phyloP scores from a whole-genome alignment of 2,113 vertebrate genomes.

The Penelope pileata region DNA sequence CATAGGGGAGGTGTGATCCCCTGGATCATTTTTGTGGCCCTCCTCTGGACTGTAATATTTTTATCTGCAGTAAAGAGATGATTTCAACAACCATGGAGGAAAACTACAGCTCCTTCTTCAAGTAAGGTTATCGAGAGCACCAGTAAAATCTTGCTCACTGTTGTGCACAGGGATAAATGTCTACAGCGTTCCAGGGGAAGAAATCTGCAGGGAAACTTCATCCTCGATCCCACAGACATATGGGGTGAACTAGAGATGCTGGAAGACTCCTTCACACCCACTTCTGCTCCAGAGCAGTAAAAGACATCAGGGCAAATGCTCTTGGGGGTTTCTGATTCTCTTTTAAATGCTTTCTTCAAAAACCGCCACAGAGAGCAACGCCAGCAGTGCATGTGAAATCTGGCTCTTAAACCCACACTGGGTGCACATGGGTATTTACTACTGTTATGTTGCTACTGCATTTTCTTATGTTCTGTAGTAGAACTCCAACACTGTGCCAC shows the following conservation, averaged over 20 bases:
- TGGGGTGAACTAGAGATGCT: background rate
- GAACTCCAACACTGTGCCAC: rapidly evolving
- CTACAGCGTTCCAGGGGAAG: background rate
- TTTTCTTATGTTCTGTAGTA: background rate
- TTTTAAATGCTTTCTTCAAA: background rate
- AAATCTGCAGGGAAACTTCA: background rate
- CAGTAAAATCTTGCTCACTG: background rate
- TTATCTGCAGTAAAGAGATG: background rate
- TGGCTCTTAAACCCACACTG: background rate
- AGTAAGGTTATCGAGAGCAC: background rate
- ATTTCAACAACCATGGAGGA: background rate
- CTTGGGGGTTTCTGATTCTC: background rate
- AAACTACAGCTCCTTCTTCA: background rate
- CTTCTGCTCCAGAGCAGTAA: background rate
- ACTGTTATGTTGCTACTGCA: background rate
- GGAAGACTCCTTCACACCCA: background rate
- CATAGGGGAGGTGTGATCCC: no score
- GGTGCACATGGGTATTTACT: background rate
- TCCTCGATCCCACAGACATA: background rate
- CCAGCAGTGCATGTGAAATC: no score
- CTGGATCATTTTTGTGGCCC: no score
- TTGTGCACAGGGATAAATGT: no score
- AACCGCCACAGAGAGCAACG: background rate
- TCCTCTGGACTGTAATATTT: no score
- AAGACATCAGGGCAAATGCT: background rate